phyloP scores from a whole-genome alignment of 1,140 invertebrate genomes.

The Dreissena rostriformis region DNA sequence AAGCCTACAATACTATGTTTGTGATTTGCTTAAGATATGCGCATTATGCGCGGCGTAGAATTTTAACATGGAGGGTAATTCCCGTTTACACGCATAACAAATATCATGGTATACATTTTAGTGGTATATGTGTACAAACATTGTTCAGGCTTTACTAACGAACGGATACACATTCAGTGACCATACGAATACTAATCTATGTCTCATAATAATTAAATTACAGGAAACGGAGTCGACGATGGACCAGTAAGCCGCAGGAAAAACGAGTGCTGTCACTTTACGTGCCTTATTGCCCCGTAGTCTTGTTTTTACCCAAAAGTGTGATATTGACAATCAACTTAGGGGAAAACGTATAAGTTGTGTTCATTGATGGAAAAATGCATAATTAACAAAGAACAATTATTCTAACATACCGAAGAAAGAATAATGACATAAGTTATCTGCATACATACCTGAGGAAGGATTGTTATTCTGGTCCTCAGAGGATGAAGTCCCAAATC shows the following conservation, averaged over 20 bases:
- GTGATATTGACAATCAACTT: no score
- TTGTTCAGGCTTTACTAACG: no score
- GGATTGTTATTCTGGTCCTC: slow-evolving; percentile 89
- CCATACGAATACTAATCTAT: no score
- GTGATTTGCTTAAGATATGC: not conserved
- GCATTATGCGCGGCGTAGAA: not conserved
- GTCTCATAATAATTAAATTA: no score
- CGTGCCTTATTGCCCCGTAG: not conserved
- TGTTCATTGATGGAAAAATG: not conserved
- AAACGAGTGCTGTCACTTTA: not conserved
- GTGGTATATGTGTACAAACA: no score
- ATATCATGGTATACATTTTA: no score
- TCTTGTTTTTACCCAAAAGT: not conserved
- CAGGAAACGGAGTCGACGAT: no score
- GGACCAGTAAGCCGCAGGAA: not conserved
- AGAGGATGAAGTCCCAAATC: slow-evolving; percentile 84
- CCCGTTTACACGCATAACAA: not conserved
- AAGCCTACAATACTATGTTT: not conserved
- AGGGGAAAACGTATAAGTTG: no score
- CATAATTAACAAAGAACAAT: not conserved
- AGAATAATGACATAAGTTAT: no score
- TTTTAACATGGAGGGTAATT: not conserved
- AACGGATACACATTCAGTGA: not conserved
- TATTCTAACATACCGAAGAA: not conserved
- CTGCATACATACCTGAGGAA: slow-evolving; percentile 86